Evolutionary conservation across 2,113 vertebrate genomes (phyloP), one percentile per base, ranked within the genome.

Genomic region (Salvelinus sp.): DNA sequence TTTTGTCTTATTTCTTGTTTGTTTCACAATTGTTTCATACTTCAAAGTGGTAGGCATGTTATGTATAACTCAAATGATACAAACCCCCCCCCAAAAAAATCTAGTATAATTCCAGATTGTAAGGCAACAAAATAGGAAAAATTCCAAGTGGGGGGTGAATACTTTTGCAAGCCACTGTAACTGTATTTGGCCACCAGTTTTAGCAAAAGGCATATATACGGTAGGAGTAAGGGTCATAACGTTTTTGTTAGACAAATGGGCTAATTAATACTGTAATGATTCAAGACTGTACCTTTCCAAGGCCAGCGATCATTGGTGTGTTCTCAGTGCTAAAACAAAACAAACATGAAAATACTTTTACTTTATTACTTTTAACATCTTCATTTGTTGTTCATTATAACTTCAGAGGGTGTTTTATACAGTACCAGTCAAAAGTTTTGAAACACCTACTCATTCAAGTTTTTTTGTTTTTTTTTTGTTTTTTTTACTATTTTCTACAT

Each of bases 221-320:
- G 38, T 38, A 38, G 6, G 6, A 38, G 1, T 7, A 44, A 38
- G 9, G 38, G 7, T 44, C 1, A 50, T 50, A 58, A 66, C 6
- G 1, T 28, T 3, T 38, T 38, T 16, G 28, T 27, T 64, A 38
- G 38, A 81, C 69, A 77, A 16, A 33, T 74, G 22, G 70, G 3
- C 54, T 57, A 28, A 58, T 28, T 7, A 72, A 72, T 3, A 44
- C 6, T 12, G 68, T 38, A 33, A 30, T 9, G 18, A 25, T 13
- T 3, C 16, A 3, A 16, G 18, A 63, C 6, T 67, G 20, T 85
- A 99, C 98, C 95, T 97, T 97, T 75, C 98, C 97, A 0, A 99
- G 94, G 73, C 97, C 98, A 0, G 95, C 96, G 0, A 99, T 98
- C 97, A 99, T 99, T 0, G 96, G 91, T 6, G 97, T 98, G 91